phyloP scores from a whole-genome alignment of 53 echinoderm and acorn worm genomes.

The Actinopyga echinites region DNA sequence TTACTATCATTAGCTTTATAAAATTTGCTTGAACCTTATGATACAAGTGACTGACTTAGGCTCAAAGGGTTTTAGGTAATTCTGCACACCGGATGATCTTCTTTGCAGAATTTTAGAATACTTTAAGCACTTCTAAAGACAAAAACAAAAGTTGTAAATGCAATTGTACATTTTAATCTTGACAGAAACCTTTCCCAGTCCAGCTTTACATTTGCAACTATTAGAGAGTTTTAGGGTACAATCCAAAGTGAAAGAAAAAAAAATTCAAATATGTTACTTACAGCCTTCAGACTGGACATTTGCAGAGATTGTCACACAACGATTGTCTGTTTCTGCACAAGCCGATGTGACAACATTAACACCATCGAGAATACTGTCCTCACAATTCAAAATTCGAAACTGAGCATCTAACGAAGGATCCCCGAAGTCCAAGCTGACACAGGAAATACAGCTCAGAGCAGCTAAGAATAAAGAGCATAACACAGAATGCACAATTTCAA shows the following conservation, averaged over 20 bases:
- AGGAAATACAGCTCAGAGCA: background rate
- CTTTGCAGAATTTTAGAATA: too few species aligned
- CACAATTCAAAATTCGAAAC: background rate
- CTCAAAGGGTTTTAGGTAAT: too few species aligned
- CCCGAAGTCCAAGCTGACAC: background rate
- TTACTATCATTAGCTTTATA: too few species aligned
- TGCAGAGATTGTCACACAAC: slow-evolving; percentile 16
- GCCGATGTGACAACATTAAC: background rate
- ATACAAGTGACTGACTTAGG: too few species aligned
- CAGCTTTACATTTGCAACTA: background rate
- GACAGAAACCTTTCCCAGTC: background rate
- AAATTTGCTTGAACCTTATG: too few species aligned
- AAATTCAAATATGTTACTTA: background rate
- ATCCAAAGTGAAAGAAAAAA: background rate
- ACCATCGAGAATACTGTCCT: background rate
- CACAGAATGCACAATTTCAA: too few species aligned
- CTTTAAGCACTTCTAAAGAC: too few species aligned
- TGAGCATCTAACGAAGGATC: background rate
- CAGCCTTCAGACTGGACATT: background rate
- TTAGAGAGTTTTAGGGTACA: background rate
- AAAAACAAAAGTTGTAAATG: too few species aligned
- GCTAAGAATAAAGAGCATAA: background rate
- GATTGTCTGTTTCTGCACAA: background rate
- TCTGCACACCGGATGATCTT: too few species aligned
- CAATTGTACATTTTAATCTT: too few species aligned